Conservation (phyloP, 1,140 invertebrate genomes). For the Drosophila takahashii region DNA sequence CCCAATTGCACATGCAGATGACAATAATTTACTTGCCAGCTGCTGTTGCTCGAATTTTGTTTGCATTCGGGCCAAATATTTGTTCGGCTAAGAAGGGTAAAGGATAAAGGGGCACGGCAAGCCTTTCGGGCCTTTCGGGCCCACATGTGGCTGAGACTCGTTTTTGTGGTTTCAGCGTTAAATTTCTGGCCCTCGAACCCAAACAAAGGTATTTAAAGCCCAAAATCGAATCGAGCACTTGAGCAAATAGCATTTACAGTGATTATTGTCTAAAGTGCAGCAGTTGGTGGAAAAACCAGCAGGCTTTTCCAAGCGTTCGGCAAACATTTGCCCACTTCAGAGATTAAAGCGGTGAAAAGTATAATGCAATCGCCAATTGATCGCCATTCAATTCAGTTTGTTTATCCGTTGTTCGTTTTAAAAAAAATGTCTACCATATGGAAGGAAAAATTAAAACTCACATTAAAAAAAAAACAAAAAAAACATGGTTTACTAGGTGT, state of each 20-base stretch:
- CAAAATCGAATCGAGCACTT: constrained; percentile 37
- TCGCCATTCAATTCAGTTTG: background rate
- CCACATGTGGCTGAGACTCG: constrained; percentile 9
- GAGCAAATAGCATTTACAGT: constrained; percentile 46
- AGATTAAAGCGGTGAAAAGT: background rate
- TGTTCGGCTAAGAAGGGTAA: constrained; percentile 30
- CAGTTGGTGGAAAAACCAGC: background rate
- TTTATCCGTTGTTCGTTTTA: background rate
- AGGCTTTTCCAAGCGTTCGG: constrained; percentile 1
- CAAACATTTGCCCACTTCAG: constrained; percentile 8
- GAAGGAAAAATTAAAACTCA: constrained; percentile 9
- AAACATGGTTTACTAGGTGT: too few species aligned
- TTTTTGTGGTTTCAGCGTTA: constrained; percentile 41
- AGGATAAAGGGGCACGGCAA: background rate
- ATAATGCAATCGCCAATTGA: constrained; percentile 3
- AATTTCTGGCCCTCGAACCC: constrained; percentile 38
- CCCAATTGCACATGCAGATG: constrained; percentile 25
- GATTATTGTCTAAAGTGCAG: constrained; percentile 25
- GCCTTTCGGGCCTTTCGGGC: constrained; percentile 6
- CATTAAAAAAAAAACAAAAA: too few species aligned
- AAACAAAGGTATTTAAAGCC: constrained; percentile 45
- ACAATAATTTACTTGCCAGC: constrained; percentile 31
- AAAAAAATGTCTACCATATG: constrained; percentile 1
- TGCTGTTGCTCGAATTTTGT: constrained; percentile 42
- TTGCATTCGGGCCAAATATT: constrained; percentile 62